A percentile compares a stretch with the other conserved stretches of the same genome.
These are phyloP conservation scores for Aromia moschata DNA, from an alignment of 2,888 invertebrate genomes.

Conservation along the genomic window DNA sequence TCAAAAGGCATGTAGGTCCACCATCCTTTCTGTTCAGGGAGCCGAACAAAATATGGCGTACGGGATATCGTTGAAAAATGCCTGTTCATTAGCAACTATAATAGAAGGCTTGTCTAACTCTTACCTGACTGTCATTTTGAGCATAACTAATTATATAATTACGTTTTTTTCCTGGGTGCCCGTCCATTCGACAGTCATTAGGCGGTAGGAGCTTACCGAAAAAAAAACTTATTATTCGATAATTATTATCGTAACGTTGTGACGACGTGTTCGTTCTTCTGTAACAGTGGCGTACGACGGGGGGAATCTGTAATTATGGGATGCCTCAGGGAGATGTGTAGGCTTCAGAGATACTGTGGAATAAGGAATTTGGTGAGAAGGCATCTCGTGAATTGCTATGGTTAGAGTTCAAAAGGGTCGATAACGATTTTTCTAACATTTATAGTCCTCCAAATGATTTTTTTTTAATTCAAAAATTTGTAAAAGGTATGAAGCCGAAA, in stretches of 20 bases:
- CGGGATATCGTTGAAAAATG: conserved; percentile 40
- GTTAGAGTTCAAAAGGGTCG: too few species aligned
- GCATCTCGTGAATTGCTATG: too few species aligned
- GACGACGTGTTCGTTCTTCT: conserved; percentile 51
- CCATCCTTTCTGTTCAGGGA: not conserved
- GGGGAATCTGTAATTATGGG: conserved; percentile 9
- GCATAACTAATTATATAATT: conserved; percentile 64
- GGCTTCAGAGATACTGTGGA: too few species aligned
- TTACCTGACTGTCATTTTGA: conserved; percentile 62
- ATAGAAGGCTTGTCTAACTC: conserved; percentile 56
- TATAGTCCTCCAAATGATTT: too few species aligned
- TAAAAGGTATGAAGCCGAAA: too few species aligned
- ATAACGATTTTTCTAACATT: too few species aligned
- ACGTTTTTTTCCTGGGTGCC: conserved; percentile 56
- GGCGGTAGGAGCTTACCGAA: conserved; percentile 46
- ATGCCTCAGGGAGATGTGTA: not conserved
- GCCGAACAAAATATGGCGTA: conserved; percentile 23
- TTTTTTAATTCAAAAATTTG: too few species aligned
- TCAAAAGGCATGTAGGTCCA: conserved; percentile 8
- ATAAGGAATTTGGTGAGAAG: too few species aligned
- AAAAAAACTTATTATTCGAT: conserved; percentile 55
- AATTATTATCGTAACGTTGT: conserved; percentile 54
- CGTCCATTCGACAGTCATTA: conserved; percentile 56
- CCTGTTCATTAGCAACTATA: conserved; percentile 51
- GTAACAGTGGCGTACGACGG: conserved; percentile 39